Percentiles rank a stretch among this genome's conserved stretches.
Conservation (phyloP, 64 coral and sea anemone species). For the Acropora tenuis region DNA sequence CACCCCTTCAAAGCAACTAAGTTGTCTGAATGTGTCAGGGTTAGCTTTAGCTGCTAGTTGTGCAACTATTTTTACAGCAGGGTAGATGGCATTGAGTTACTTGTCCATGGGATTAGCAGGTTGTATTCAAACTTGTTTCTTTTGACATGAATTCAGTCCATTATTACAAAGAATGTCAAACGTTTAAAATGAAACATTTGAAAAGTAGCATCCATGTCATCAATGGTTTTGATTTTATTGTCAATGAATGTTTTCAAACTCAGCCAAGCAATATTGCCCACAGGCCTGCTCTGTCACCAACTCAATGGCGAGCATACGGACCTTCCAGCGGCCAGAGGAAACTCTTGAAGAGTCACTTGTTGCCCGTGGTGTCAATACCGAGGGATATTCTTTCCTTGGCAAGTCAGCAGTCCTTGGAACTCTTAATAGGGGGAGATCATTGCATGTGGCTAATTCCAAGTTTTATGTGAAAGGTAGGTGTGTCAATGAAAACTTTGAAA, state of each 20-base stretch:
- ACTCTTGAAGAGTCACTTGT: constrained; percentile 84
- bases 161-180: too few relatives aligned
- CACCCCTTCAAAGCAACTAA: too few relatives aligned
- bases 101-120: too few relatives aligned
- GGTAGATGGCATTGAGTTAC: too few relatives aligned
- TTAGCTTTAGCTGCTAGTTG: too few relatives aligned
- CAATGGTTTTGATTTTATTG: not conserved
- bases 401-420: constrained; percentile 56
- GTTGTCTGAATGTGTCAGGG: too few relatives aligned
- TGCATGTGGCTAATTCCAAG: constrained; percentile 98
- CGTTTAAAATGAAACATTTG: too few relatives aligned
- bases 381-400: constrained; percentile 87
- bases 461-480: constrained; percentile 94
- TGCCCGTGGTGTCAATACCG: constrained; percentile 89
- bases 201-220: too few relatives aligned
- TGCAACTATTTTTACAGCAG: too few relatives aligned
- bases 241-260: too few relatives aligned
- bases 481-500: not conserved
- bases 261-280: not conserved
- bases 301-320: constrained; percentile 76
- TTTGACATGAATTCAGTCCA: too few relatives aligned
- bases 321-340: constrained; percentile 86
- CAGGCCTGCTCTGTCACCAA: constrained; percentile 69
- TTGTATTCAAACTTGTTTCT: too few relatives aligned
- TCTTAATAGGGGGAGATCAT: constrained; percentile 57